Evolutionary conservation across 2,888 invertebrate species (phyloP).

Genomic region (Eupithecia insigniata): DNA sequence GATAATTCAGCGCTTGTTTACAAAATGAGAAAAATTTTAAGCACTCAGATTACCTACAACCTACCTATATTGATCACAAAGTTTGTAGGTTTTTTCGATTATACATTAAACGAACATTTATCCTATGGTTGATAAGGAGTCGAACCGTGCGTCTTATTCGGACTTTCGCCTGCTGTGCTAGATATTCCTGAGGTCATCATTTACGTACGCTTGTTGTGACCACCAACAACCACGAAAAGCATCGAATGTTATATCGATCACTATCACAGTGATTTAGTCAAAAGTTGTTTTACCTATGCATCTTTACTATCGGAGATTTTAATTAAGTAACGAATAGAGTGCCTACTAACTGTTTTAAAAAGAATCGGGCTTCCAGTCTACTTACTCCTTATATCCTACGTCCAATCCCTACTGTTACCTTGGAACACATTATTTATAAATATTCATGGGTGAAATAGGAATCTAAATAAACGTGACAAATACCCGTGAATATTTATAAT

Average conservation of each 20-base stretch:
- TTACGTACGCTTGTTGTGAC: not conserved
- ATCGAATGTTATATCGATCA: not conserved
- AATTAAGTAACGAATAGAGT: not conserved
- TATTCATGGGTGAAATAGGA: too few species aligned
- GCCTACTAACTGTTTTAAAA: not conserved
- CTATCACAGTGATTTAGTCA: not conserved
- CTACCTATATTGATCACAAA: not conserved
- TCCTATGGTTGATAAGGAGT: too few species aligned
- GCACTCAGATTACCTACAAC: not conserved
- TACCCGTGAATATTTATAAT: too few species aligned
- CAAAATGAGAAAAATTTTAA: not conserved
- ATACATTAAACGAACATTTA: too few species aligned
- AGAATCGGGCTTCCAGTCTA: too few species aligned
- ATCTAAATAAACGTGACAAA: too few species aligned
- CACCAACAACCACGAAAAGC: not conserved
- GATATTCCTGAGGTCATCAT: too few species aligned
- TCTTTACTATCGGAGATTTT: not conserved
- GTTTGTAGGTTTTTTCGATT: not conserved
- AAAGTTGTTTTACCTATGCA: not conserved
- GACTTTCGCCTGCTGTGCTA: not conserved
- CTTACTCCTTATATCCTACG: too few species aligned
- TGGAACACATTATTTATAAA: too few species aligned
- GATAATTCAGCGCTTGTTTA: not conserved
- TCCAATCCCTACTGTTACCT: not conserved
- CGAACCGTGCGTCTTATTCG: not conserved